A percentile compares a stretch with the other conserved stretches of the same genome.
These are phyloP conservation scores for Epizoanthus rinbou DNA, from an alignment of 92 coral and sea anemone genomes.

Conservation along the genomic window DNA sequence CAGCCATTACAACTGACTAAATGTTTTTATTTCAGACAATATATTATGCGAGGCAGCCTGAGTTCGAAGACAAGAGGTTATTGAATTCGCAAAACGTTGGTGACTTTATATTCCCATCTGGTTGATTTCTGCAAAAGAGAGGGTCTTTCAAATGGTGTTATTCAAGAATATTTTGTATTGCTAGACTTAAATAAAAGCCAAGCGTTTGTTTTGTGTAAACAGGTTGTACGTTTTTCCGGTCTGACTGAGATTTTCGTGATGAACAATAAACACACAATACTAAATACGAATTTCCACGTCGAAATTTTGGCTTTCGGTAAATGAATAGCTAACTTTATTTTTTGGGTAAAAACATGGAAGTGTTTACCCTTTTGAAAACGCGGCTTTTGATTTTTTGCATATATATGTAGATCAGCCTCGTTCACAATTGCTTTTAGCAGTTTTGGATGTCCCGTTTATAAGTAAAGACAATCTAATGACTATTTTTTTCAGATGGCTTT, in stretches of 20 bases:
- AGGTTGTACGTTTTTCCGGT: no score
- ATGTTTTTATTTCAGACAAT: slow-evolving; percentile 3
- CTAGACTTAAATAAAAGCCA: no score
- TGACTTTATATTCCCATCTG: no score
- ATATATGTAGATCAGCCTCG: neutral
- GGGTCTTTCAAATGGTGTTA: no score
- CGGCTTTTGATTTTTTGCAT: no score
- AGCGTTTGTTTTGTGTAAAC: no score
- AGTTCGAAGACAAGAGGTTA: neutral
- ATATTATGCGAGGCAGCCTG: neutral
- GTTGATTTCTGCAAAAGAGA: no score
- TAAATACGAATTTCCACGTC: neutral
- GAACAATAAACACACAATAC: neutral
- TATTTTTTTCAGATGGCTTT: neutral
- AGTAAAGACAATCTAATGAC: neutral
- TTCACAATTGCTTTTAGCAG: neutral
- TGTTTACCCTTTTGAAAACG: neutral
- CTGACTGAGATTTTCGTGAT: neutral
- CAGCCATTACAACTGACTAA: slow-evolving; percentile 20
- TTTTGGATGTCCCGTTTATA: neutral
- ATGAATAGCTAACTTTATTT: neutral
- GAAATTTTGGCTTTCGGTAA: neutral
- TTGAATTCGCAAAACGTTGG: no score
- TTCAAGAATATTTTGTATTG: no score
- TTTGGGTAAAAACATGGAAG: neutral